Conservation (phyloP, 2,797 vertebrate genomes). For the Otolemur crassicaudatus region DNA sequence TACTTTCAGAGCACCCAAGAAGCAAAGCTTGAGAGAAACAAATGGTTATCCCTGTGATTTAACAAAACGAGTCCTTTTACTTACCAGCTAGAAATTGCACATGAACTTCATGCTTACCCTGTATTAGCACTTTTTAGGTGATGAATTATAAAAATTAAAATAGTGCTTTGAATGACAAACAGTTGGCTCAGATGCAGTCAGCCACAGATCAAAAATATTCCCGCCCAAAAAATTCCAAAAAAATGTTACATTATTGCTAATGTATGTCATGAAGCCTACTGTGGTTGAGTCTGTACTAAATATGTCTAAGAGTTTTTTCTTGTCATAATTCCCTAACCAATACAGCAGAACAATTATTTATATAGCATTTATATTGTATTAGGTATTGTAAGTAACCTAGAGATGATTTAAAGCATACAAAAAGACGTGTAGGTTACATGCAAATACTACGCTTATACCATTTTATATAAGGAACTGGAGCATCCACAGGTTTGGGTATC, state of each 20-base stretch:
- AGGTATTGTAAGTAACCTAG: neutral
- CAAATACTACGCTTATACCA: neutral
- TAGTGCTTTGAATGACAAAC: neutral
- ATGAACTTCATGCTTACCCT: too few species aligned
- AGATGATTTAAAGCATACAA: neutral
- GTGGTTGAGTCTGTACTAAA: neutral
- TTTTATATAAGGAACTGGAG: neutral
- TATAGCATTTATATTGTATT: neutral
- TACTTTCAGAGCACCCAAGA: slow-evolving; percentile 19
- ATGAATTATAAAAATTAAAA: slow-evolving; percentile 30
- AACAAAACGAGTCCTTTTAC: slow-evolving; percentile 35
- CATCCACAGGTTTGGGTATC: neutral
- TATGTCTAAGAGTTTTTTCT: neutral
- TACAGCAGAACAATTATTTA: neutral
- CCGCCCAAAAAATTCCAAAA: neutral
- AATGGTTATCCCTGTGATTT: neutral
- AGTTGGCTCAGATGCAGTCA: neutral
- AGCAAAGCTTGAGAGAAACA: slow-evolving; percentile 1
- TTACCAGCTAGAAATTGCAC: neutral
- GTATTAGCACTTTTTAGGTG: neutral
- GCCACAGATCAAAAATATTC: neutral
- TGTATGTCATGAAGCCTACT: neutral
- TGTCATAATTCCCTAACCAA: neutral
- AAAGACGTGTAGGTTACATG: neutral
- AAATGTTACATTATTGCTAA: neutral